Evolutionary conservation across 2,797 vertebrate genomes (phyloP).

Genomic region (Helostoma temminkii): DNA sequence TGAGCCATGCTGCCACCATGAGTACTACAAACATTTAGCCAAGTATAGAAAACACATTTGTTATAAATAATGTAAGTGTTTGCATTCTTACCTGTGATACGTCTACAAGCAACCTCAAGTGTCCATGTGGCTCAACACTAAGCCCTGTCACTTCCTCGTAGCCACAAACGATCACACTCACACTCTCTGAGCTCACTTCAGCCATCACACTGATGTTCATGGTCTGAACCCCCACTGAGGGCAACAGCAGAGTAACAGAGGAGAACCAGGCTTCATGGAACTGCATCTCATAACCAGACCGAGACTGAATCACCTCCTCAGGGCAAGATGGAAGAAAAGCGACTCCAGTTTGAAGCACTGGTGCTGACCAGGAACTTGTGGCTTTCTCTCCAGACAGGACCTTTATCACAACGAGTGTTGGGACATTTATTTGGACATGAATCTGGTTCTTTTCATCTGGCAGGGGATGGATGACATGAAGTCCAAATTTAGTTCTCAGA

Average conservation of each 20-base stretch:
- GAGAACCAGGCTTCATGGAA: slow-evolving; percentile 78
- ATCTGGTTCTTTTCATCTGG: slow-evolving; percentile 72
- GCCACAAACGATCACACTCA: slow-evolving; percentile 73
- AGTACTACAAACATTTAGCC: too few species aligned
- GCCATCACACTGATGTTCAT: slow-evolving; percentile 78
- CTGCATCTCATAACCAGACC: slow-evolving; percentile 56
- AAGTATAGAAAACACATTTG: background rate
- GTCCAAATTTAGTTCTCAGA: slow-evolving; percentile 51
- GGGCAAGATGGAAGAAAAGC: slow-evolving; percentile 79
- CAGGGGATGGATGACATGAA: slow-evolving; percentile 77
- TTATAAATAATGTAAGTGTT: background rate
- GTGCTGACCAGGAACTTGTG: slow-evolving; percentile 82
- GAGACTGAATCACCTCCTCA: slow-evolving; percentile 44
- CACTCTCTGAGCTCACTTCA: slow-evolving; percentile 62
- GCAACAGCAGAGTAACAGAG: slow-evolving; percentile 63
- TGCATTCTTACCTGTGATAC: slow-evolving; percentile 76
- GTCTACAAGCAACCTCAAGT: slow-evolving; percentile 75
- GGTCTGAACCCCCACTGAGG: slow-evolving; percentile 54
- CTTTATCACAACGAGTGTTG: slow-evolving; percentile 74
- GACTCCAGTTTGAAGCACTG: slow-evolving; percentile 69
- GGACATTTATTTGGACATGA: slow-evolving; percentile 70
- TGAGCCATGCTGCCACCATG: background rate
- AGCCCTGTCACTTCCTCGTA: slow-evolving; percentile 81
- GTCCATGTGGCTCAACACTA: slow-evolving; percentile 72
- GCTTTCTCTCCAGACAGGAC: slow-evolving; percentile 68